Evolutionary conservation across 2,888 invertebrate species (phyloP), one percentile per base, ranked within the genome.

Genomic region (Drosophila ezoana): DNA sequence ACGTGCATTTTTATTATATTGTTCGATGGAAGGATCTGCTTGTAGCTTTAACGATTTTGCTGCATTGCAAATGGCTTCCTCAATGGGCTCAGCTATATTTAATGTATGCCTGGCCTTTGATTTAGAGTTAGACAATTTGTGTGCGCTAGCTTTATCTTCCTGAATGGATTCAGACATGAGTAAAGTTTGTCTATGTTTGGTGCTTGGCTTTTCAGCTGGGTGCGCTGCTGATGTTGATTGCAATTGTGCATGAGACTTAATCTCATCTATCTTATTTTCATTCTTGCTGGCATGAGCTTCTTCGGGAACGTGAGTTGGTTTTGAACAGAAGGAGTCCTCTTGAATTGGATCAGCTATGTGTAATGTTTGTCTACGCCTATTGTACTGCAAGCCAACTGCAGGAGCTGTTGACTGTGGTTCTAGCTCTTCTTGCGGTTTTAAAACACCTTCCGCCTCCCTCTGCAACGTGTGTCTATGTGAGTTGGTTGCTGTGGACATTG

Each of bases 301-400:
- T 4, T 18, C 28, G n/a, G 49, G 37, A 13, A 14, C 28, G 32
- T 14, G n/a, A 4, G 16, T n/a, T 23, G 41, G 13, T 4, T 59
- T 33, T 14, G 13, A 23, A n/a, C 62, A 40, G 13, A 65, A 14
- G 0, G 59, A 57, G 47, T 64, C 70, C 16, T 70, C 71, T 5
- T 70, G 40, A 35, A 72, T 72, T 8, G 56, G 18, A 11, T 72
- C 64, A 4, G 33, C 35, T 1, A 6, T 6, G 4, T 53, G 60
- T 18, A 68, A 23, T 1, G 69, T 54, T 43, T 48, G 63, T 10
- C 63, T 37, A 10, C 47, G 37, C 4, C 47, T 18, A 1, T 1
- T 38, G 0, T 0, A 1, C 5, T 52, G 54, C 11, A 47, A 23
- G 10, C 37, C n/a, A 3, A 28, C 8, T 18, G 11, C 1, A 9